Base-by-base conservation (phyloP, 2,113 vertebrate species). In the Sinocyclocheilus maitianheensis region DNA sequence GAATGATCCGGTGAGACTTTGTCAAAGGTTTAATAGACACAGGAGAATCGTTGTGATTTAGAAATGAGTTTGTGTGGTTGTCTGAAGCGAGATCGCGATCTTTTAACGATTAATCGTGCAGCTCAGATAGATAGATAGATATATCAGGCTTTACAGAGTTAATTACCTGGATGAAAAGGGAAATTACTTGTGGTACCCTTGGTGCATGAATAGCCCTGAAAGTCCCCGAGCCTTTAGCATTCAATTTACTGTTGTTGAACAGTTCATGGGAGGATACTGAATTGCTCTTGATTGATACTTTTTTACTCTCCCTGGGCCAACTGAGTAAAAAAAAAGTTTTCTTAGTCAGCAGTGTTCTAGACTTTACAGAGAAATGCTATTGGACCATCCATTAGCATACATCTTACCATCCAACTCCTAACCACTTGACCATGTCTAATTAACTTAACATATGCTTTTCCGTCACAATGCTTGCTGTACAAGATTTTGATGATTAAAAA, bases 271-370 rank as follows among this genome's bases (percentile, higher is more conserved):
- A 82, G 62, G 62, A 82, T 81, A 40, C 60, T 46, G 37, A 81
- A 30, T n/a, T 53, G 80, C 43, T 69, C 62, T 69, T 67, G 62
- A 69, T 34, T 51, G 34, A 82, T 30, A 51, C 55, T 43, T 82
- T 67, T 69, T 69, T 82, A 24, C 48, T 81, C 43, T 26, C 65
- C 40, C 60, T 30, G 43, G 9, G 24, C 24, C n/a, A 81, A 26
- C 20, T 48, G n/a, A 69, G 40, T 81, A 13, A 26, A 48, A 81
- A 20, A 14, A 14, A 67, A 18, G 8, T 3, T 22, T 34, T 51
- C 16, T 22, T 82, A 69, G 40, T 69, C 24, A 67, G 62, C 80
- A 69, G 22, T 46, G 14, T 46, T 81, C 37, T 37, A 80, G 37
- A 1, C 53, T 37, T 78, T 63, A 81, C 13, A 22, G 62, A 51